phyloP scores from a whole-genome alignment of 2,113 vertebrate species.

The Phaethon lepturus region DNA sequence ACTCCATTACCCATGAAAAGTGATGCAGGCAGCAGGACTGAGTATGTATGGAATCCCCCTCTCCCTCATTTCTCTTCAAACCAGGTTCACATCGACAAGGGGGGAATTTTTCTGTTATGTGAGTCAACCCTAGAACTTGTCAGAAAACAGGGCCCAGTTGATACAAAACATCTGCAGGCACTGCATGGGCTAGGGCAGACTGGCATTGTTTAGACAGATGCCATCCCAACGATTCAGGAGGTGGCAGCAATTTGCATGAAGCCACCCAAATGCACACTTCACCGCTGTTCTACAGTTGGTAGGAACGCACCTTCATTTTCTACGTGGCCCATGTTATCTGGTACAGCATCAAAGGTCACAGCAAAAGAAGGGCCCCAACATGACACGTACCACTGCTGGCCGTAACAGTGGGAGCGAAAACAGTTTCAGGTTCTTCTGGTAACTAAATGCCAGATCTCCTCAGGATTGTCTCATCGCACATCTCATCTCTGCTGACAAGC shows the following conservation, averaged over 20 bases:
- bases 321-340: neutral
- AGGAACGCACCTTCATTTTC: neutral
- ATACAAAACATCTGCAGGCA: neutral
- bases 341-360: neutral
- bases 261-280: neutral
- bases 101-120: neutral
- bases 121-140: neutral
- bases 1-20: neutral
- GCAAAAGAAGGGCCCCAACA: neutral
- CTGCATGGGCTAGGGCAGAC: neutral
- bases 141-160: neutral
- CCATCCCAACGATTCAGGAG: neutral
- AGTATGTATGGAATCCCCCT: neutral
- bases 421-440: neutral
- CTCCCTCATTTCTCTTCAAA: neutral
- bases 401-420: neutral
- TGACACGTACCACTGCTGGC: neutral
- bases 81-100: neutral
- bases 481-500: neutral
- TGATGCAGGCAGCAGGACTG: fast-evolving
- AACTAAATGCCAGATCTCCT: neutral
- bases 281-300: neutral
- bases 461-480: neutral
- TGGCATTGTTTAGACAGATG: neutral
- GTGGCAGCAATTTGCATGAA: neutral